phyloP scores from a whole-genome alignment of 2,888 invertebrate genomes.

The Nowickia ferox region DNA sequence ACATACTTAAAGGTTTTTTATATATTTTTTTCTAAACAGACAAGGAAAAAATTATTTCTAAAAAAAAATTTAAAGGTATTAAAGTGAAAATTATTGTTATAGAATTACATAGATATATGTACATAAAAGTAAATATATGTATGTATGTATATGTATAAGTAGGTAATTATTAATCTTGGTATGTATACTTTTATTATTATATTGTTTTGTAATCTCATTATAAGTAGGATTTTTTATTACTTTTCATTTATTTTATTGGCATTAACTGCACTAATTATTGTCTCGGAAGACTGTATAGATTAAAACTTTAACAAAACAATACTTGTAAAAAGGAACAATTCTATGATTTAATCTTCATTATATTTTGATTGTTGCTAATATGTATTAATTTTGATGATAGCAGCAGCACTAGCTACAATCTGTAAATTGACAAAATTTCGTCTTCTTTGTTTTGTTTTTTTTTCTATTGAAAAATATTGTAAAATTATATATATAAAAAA shows the following conservation, averaged over 20 bases:
- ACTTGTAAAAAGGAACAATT: conserved; percentile 57
- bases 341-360: conserved; percentile 43
- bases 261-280: conserved; percentile 78
- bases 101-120: conserved; percentile 48
- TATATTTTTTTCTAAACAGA: conserved; percentile 23
- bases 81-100: conserved; percentile 39
- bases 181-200: conserved; percentile 20
- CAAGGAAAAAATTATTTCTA: conserved; percentile 19
- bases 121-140: background rate
- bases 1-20: conserved; percentile 32
- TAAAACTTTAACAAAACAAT: conserved; percentile 59
- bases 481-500: conserved; percentile 23
- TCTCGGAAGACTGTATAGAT: conserved; percentile 78
- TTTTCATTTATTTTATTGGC: conserved; percentile 51
- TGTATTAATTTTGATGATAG: background rate
- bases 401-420: conserved; percentile 7
- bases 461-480: conserved; percentile 15
- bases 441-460: background rate
- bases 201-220: conserved; percentile 43
- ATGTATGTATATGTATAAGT: background rate
- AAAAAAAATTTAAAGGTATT: conserved; percentile 19
- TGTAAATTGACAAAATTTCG: conserved; percentile 44
- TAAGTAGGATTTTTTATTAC: conserved; percentile 12
- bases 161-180: conserved; percentile 2
- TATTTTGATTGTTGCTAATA: conserved; percentile 31